Evolutionary conservation across 2,113 vertebrate species (phyloP), one percentile per base, ranked within the genome.

Genomic region (Equus przewalskii): DNA sequence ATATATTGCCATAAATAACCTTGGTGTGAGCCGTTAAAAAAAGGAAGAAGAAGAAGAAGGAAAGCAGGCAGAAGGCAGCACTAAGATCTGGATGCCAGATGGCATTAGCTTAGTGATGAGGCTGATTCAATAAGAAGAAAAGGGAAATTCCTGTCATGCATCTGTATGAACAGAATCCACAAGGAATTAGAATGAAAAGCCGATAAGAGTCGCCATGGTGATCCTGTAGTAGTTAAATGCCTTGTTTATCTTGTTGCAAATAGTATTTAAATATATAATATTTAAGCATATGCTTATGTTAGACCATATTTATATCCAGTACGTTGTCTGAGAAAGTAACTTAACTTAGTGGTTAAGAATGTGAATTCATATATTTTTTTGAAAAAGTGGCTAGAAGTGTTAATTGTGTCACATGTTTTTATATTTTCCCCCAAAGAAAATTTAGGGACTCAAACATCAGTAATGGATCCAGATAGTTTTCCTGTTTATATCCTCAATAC

Each of bases 21-120:
- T 95, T 96, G 41, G 41, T 94, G 33, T 93, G 82, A 98, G 21
- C 85, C 76, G 82, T 98, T 86, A 96, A 89, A 89, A 89, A 64
- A 82, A 70, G 14, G 30, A 62, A 73, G 49, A 65, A 30, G 51
- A 54, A 73, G 33, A 56, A 30, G 64, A 41, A 58, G 58, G 75
- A 82, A 89, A 56, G 16, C 22, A n/a, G 90, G 26, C 64, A 69
- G 41, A 92, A 78, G 94, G 97, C 98, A 99, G 98, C 86, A 97
- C 97, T 97, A 98, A 97, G 99, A 99, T 99, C 99, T 99, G 99
- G 98, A 97, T 98, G 97, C 98, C 99, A 99, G 98, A 99, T 99
- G 99, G 97, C 97, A 98, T 97, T 92, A 97, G 98, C 93, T 13
- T 97, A 98, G 94, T 87, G 97, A 98, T 98, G 97, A 81, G 79